Evolutionary conservation across 2,888 invertebrate species (phyloP).

Genomic region (Leptinotarsa tumamoca): DNA sequence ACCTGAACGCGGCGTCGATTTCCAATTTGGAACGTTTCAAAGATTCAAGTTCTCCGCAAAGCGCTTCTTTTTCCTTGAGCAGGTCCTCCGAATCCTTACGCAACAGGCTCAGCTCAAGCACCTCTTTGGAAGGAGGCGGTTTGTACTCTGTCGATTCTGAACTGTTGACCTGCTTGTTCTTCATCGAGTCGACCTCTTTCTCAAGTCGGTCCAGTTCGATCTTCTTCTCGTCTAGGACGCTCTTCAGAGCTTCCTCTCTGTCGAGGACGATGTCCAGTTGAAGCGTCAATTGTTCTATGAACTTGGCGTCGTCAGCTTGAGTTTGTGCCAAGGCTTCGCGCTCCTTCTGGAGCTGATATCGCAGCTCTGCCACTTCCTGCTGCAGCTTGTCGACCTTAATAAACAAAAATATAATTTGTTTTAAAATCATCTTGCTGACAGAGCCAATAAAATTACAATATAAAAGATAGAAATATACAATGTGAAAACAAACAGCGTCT

Average conservation of each 20-base stretch:
- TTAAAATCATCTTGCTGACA: too few species aligned
- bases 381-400: conserved; percentile 47
- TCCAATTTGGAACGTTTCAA: conserved; percentile 53
- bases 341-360: conserved; percentile 72
- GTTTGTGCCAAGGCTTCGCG: conserved; percentile 70
- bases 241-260: conserved; percentile 74
- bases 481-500: too few species aligned
- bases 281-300: conserved; percentile 75
- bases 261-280: conserved; percentile 75
- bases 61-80: conserved; percentile 50
- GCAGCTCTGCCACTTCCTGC: conserved; percentile 58
- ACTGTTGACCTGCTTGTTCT: conserved; percentile 37
- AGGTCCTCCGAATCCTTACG: conserved; percentile 50
- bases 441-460: too few species aligned
- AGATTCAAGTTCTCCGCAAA: conserved; percentile 51
- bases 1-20: conserved; percentile 55
- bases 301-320: conserved; percentile 75
- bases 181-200: conserved; percentile 56
- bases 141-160: conserved; percentile 61
- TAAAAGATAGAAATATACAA: too few species aligned
- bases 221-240: conserved; percentile 71
- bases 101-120: conserved; percentile 51
- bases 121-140: conserved; percentile 54
- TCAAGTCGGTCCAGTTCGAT: conserved; percentile 63
- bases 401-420: too few species aligned